Conservation (phyloP, 2,797 vertebrate genomes). For the Scolopax rusticola region DNA sequence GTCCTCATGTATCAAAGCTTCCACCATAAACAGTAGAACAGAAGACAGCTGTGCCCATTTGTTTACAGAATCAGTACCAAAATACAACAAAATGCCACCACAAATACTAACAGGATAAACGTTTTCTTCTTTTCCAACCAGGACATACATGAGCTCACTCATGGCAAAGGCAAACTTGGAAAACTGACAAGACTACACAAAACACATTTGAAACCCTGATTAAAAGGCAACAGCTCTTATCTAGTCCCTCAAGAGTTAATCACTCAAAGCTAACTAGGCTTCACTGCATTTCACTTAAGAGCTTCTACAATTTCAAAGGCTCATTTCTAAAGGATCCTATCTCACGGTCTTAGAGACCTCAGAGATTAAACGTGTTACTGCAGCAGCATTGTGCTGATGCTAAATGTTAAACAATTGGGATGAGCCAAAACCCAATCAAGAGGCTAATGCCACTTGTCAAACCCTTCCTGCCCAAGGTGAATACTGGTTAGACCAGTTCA, state of each 20-base stretch:
- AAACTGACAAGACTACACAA: neutral
- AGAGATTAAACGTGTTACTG: neutral
- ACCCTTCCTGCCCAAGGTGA: neutral
- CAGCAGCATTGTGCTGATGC: neutral
- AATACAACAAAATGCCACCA: neutral
- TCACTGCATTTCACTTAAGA: neutral
- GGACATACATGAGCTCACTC: neutral
- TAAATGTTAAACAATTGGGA: neutral
- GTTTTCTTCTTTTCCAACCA: neutral
- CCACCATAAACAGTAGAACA: neutral
- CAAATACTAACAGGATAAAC: neutral
- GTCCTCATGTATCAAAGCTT: neutral
- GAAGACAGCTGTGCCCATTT: neutral
- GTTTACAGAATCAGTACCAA: neutral
- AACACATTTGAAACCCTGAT: neutral
- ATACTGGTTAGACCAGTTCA: neutral
- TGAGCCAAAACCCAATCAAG: neutral
- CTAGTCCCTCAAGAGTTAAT: neutral
- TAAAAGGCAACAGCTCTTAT: neutral
- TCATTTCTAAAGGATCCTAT: neutral
- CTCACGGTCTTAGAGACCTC: fast-evolving
- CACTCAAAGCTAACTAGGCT: neutral
- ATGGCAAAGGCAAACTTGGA: neutral
- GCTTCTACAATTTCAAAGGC: neutral
- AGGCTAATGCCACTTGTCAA: neutral